Base-by-base conservation (phyloP, 23 tunicate species). In the Oikopleura dioica region DNA sequence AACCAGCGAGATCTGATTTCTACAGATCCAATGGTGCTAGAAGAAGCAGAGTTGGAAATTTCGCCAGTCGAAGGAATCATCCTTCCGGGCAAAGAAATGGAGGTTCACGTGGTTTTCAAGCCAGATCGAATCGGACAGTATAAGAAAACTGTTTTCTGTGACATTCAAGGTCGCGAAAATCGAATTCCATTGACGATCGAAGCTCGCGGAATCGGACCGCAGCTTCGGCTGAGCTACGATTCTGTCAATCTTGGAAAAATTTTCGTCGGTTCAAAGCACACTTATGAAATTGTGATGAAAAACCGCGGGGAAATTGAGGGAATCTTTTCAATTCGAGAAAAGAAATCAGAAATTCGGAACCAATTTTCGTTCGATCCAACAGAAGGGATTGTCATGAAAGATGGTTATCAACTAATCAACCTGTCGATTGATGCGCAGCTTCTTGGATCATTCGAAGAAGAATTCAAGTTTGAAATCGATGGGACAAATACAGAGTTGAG, bases 221-320 rank as follows among this genome's bases (percentile, higher is more conserved):
- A 85, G 58, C 83, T 83, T 35, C 78, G 58, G 36, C 76, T 91
- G 26, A 84, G 92, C 0, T 85, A 72, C 69, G 97, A 91, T 50
- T 69, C 82, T 0, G 51, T 91, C n/a, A 84, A 91, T 38, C 82
- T 91, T 78, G 97, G 97, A 59, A 77, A 91, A 37, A 78, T 85
- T 35, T 91, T 91, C 78, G 87, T 91, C 16, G 86, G 94, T 38
- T 91, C 97, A 1, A 55, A 78, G n/a, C 97, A 91, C 36, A 82
- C 87, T 38, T 91, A 91, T 75, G 97, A 91, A 82, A 78, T 84
- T 36, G 82, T 91, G 1, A 35, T 91, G 23, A 59, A 79, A 55
- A 91, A 91, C 84, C 82, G 82, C 78, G 94, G 97, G 1, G 94
- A 91, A 55, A 91, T 91, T 59, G 97, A 91, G 59, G 91, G 87